These are phyloP conservation scores for Ptychochromis oligacanthus DNA, from an alignment of 2,113 vertebrate genomes.

Conservation along the genomic window DNA sequence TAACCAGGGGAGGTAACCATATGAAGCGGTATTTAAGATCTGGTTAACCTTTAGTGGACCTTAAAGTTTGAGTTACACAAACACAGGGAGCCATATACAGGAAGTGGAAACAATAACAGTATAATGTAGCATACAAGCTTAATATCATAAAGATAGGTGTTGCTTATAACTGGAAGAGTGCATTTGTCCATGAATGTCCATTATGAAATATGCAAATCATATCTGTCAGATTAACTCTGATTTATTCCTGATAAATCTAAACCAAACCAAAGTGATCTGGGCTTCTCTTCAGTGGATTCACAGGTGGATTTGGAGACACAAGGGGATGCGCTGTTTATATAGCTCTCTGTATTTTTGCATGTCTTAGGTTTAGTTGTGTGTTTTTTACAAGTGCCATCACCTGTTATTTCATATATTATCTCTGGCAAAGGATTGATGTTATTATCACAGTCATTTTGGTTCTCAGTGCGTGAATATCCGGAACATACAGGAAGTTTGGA, in stretches of 20 bases:
- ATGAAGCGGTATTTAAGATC: no score
- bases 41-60: no score
- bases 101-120: not conserved
- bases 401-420: not conserved
- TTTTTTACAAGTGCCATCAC: not conserved
- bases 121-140: not conserved
- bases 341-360: not conserved
- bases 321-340: not conserved
- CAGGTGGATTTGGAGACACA: not conserved
- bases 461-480: no score
- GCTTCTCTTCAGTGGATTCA: not conserved
- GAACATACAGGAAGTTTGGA: no score
- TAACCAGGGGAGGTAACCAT: not conserved
- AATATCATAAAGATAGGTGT: not conserved
- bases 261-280: constrained; percentile 42
- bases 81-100: not conserved
- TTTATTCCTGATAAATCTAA: constrained; percentile 12
- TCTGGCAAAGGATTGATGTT: constrained; percentile 2
- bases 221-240: not conserved
- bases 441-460: not conserved
- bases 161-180: not conserved
- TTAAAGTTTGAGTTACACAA: not conserved
- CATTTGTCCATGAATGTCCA: not conserved
- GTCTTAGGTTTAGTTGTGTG: not conserved
- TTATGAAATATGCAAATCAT: not conserved